Conservation (phyloP, 2,113 vertebrate genomes). For the Ammodytes dubius region DNA sequence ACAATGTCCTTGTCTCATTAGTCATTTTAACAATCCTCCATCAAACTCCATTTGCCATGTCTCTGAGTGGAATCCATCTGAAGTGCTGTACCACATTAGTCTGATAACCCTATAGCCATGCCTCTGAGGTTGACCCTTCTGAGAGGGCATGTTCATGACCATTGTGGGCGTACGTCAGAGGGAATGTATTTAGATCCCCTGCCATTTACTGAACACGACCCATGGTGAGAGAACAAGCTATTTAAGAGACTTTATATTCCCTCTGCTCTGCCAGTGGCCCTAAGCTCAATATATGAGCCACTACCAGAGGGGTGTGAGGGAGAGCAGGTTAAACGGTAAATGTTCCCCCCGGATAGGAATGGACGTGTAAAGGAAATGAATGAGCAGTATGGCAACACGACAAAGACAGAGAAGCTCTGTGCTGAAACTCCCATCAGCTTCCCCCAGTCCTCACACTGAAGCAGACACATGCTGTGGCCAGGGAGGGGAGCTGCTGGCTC, state of each 20-base stretch:
- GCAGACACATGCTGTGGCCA: constrained; percentile 60
- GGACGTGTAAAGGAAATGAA: background rate
- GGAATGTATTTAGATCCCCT: constrained; percentile 27
- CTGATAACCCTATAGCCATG: constrained; percentile 22
- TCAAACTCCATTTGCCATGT: background rate
- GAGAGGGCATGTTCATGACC: background rate
- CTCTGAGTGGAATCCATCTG: constrained; percentile 5
- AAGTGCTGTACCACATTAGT: constrained; percentile 44
- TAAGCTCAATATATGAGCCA: background rate
- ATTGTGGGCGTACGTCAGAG: background rate
- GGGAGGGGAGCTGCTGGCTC: constrained; percentile 77
- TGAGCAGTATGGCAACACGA: constrained; percentile 7
- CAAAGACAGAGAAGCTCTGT: background rate
- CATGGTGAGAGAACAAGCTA: constrained; percentile 11
- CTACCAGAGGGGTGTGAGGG: background rate
- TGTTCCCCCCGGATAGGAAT: background rate
- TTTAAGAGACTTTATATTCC: constrained; percentile 3
- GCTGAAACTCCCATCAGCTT: constrained; percentile 6
- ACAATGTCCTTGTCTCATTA: constrained; percentile 43
- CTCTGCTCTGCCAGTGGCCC: background rate
- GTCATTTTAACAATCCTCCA: constrained; percentile 46
- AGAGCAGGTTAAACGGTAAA: constrained; percentile 11
- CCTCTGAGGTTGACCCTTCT: constrained; percentile 1
- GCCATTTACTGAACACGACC: constrained; percentile 13
- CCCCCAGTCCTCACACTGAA: background rate